phyloP scores from a whole-genome alignment of 2,797 vertebrate genomes.

The Sebastes trivittatus region DNA sequence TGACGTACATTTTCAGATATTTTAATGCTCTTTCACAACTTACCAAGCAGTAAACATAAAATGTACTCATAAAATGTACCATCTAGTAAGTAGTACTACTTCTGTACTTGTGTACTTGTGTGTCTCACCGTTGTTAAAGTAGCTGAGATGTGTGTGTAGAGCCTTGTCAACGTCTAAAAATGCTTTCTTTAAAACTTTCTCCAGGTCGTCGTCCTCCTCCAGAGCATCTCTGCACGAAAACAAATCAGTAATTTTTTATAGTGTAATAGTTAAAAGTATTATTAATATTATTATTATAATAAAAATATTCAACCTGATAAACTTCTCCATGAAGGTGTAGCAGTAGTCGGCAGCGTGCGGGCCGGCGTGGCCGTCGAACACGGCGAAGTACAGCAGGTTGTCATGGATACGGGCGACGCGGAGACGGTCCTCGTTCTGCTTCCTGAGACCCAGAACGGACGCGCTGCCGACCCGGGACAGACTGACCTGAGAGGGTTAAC shows the following conservation, averaged over 20 bases:
- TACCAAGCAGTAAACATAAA: rapidly evolving
- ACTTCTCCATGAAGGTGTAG: slow-evolving; percentile 89
- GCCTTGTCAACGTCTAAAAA: slow-evolving; percentile 91
- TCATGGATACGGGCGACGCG: slow-evolving; percentile 82
- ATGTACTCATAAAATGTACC: background rate
- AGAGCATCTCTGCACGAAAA: slow-evolving; percentile 83
- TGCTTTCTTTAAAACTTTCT: slow-evolving; percentile 88
- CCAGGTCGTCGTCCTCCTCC: slow-evolving; percentile 88
- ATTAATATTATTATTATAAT: too few species aligned
- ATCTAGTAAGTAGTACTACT: too few species aligned
- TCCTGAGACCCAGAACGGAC: slow-evolving; percentile 88
- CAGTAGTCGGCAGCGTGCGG: slow-evolving; percentile 92
- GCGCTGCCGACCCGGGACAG: slow-evolving; percentile 87
- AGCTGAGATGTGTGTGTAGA: slow-evolving; percentile 83
- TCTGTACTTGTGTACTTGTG: background rate
- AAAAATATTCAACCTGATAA: slow-evolving; percentile 81
- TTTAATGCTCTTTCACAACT: too few species aligned
- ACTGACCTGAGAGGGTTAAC: slow-evolving; percentile 80
- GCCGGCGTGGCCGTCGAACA: slow-evolving; percentile 93
- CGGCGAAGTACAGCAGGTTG: slow-evolving; percentile 91
- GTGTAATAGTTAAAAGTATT: too few species aligned
- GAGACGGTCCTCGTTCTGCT: slow-evolving; percentile 92
- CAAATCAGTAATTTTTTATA: background rate
- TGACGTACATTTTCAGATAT: too few species aligned
- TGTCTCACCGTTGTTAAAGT: slow-evolving; percentile 86